phyloP scores from a whole-genome alignment of 1,140 invertebrate species.

The Drosophila neocordata region DNA sequence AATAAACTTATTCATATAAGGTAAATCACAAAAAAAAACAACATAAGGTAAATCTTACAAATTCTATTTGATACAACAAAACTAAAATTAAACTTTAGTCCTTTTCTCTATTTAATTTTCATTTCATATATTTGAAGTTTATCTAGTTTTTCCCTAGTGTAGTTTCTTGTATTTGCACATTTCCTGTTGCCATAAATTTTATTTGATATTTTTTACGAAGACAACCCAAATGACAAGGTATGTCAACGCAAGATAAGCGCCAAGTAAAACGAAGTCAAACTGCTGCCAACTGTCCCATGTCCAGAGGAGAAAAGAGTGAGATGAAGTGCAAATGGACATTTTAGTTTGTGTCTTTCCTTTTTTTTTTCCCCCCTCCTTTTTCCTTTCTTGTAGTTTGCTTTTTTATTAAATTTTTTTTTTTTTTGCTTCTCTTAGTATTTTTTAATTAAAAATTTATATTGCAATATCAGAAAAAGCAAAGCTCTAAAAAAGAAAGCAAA shows the following conservation, averaged over 20 bases:
- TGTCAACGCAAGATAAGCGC: constrained; percentile 76
- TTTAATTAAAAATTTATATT: constrained; percentile 53
- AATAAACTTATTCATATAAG: too few species aligned
- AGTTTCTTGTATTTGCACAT: constrained; percentile 12
- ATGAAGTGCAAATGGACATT: constrained; percentile 44
- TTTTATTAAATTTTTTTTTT: neutral
- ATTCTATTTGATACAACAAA: constrained; percentile 7
- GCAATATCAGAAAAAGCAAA: constrained; percentile 4
- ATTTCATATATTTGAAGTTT: neutral
- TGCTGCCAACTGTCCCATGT: constrained; percentile 36
- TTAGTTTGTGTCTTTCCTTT: constrained; percentile 21
- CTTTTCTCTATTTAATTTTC: neutral
- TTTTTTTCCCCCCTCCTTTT: neutral
- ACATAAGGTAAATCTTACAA: neutral
- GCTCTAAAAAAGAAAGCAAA: constrained; percentile 23
- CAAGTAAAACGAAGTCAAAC: constrained; percentile 45
- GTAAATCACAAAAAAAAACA: too few species aligned
- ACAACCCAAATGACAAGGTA: constrained; percentile 71
- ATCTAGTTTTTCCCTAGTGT: neutral
- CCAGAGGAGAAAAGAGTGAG: constrained; percentile 17
- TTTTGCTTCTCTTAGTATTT: constrained; percentile 33
- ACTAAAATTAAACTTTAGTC: neutral
- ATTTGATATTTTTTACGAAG: constrained; percentile 74
- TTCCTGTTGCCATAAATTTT: constrained; percentile 61
- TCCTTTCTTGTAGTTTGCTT: neutral